Evolutionary conservation across 2,888 invertebrate genomes (phyloP).

Genomic region (Ferrisia virgata): DNA sequence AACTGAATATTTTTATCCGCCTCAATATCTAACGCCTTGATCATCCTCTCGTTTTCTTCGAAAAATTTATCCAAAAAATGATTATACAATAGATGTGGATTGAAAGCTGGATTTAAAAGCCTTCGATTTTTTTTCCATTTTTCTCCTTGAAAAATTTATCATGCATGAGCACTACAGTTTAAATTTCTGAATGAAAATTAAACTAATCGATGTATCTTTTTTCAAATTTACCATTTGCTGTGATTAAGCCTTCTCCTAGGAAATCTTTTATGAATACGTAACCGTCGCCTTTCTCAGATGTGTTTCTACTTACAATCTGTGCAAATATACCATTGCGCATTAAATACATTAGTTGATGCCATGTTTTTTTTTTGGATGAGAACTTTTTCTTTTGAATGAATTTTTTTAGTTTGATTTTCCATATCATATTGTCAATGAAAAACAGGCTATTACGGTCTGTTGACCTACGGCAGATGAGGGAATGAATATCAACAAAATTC

Average conservation of each 20-base stretch:
- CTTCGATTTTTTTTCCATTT: conserved; percentile 22
- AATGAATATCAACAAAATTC: too few species aligned
- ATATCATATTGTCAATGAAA: too few species aligned
- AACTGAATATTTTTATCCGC: not conserved
- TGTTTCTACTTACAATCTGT: not conserved
- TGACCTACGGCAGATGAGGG: too few species aligned
- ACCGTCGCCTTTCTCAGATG: not conserved
- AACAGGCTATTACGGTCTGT: too few species aligned
- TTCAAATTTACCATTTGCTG: not conserved
- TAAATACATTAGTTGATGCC: too few species aligned
- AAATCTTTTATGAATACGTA: not conserved
- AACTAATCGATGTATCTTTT: not conserved
- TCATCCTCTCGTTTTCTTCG: not conserved
- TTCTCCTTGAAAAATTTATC: not conserved
- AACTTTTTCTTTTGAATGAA: too few species aligned
- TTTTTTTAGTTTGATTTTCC: too few species aligned
- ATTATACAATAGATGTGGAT: not conserved
- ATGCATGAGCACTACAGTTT: too few species aligned
- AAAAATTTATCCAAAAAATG: not conserved
- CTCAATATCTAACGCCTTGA: not conserved
- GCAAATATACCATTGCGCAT: too few species aligned
- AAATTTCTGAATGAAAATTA: not conserved
- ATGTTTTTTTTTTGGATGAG: too few species aligned
- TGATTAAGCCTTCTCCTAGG: not conserved
- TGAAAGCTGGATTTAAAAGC: conserved; percentile 23